Evolutionary conservation across 2,888 invertebrate genomes (phyloP), one percentile per base, ranked within the genome.

Genomic region (Adela reaumurella): DNA sequence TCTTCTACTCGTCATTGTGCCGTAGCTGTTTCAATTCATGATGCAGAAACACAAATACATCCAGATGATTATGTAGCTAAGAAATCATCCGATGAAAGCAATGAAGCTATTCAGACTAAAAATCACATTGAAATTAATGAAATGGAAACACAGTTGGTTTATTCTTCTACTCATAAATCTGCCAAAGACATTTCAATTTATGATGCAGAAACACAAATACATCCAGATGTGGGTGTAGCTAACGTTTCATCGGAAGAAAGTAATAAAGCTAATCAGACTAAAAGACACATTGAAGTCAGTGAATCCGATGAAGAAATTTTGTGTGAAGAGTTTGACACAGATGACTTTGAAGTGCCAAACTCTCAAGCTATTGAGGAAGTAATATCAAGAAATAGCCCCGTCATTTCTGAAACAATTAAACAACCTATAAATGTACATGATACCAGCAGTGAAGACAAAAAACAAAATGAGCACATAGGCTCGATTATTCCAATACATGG

Each of bases 291-390:
- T 19, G 24, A 20, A 20, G 17, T 17, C 3, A 58, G 63, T 56
- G 57, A 53, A 51, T 72, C 72, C 14, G 63, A 69, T 54, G 73
- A 73, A 50, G 61, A 49, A 53, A 44, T 46, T 52, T 17, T 45
- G 16, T 46, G 24, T 43, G 4, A 46, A 14, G 17, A 48, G 56
- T 50, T 35, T 52, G n/a, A 58, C 4, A 55, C 56, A 50, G 54
- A 51, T 50, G 56, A 57, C 50, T 29, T 48, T 44, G 46, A 49
- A 49, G 10, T 43, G 14, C 43, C 17, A 11, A 19, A 43, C 8
- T 43, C 43, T 17, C 43, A 43, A 17, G 2, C 43, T 17, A 11
- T 43, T 5, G 8, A 24, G 4, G 24, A 24, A 6, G 24, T 24
- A 24, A 42, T n/a, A n/a, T n/a, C n/a, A n/a, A n/a, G n/a, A n/a